These are phyloP conservation scores for Psittacus erithacus DNA, from an alignment of 2,113 vertebrate genomes.

Conservation along the genomic window DNA sequence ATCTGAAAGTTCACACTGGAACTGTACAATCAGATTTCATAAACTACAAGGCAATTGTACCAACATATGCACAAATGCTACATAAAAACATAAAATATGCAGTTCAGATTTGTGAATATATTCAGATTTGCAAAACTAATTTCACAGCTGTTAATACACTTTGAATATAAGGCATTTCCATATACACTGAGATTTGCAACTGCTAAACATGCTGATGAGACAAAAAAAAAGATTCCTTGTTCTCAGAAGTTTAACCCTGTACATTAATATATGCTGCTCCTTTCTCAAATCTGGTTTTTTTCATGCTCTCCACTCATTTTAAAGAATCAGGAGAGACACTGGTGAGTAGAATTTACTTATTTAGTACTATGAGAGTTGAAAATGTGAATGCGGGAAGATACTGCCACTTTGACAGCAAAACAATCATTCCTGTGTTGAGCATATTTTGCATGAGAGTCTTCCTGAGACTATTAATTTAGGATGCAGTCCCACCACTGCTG, in stretches of 20 bases:
- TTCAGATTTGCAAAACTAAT: slow-evolving; percentile 30
- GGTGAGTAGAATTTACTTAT: neutral
- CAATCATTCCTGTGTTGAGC: neutral
- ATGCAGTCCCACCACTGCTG: neutral
- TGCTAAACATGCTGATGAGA: slow-evolving; percentile 27
- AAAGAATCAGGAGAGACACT: neutral
- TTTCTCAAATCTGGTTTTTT: neutral
- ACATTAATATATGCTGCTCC: neutral
- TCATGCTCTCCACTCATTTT: neutral
- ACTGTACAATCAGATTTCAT: neutral
- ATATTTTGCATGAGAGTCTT: neutral
- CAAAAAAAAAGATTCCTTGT: neutral
- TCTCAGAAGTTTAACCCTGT: slow-evolving; percentile 6
- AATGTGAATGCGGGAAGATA: neutral
- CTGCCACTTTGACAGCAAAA: neutral
- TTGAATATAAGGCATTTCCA: slow-evolving; percentile 12
- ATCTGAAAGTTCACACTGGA: neutral
- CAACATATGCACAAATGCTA: slow-evolving; percentile 1
- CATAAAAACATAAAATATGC: neutral
- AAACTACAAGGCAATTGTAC: neutral
- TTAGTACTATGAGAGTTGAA: neutral
- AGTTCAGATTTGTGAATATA: neutral
- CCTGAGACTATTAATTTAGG: neutral
- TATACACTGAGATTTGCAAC: slow-evolving; percentile 23
- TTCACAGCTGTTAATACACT: slow-evolving; percentile 44